Percentiles rank a stretch among this genome's conserved stretches.
Conservation (phyloP, 64 coral and sea anemone genomes). For the Actinia tenebrosa region DNA sequence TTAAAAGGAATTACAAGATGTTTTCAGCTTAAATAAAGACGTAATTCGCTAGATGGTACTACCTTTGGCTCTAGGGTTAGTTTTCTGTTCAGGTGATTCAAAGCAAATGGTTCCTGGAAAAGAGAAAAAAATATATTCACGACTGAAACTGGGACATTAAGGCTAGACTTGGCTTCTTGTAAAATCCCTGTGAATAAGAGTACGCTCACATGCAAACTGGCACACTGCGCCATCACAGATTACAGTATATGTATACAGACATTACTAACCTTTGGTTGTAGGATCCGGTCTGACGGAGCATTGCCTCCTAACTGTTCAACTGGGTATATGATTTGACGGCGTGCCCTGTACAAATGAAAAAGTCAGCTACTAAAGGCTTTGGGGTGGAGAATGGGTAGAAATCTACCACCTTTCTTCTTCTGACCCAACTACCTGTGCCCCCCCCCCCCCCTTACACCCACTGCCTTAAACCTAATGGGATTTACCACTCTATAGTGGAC, state of each 20-base stretch:
- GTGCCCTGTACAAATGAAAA: slow-evolving; percentile 44
- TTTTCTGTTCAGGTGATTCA: slow-evolving; percentile 95
- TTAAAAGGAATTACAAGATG: background rate
- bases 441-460: too few species aligned
- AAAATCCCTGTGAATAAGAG: too few species aligned
- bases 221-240: too few species aligned
- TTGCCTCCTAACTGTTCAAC: slow-evolving; percentile 65
- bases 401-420: background rate
- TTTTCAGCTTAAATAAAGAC: background rate
- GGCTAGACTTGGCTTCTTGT: too few species aligned
- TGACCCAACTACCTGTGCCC: too few species aligned
- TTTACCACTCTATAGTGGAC: too few species aligned
- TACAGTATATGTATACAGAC: too few species aligned
- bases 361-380: background rate
- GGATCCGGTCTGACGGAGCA: slow-evolving; percentile 76
- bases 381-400: background rate
- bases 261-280: slow-evolving; percentile 59
- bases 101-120: slow-evolving; percentile 76
- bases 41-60: background rate
- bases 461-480: too few species aligned
- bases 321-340: slow-evolving; percentile 92
- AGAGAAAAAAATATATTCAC: background rate
- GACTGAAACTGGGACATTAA: too few species aligned
- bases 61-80: slow-evolving; percentile 98
- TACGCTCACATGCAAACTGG: too few species aligned